Base-by-base conservation (phyloP, 1,140 invertebrate species). In the Sinella curviseta region DNA sequence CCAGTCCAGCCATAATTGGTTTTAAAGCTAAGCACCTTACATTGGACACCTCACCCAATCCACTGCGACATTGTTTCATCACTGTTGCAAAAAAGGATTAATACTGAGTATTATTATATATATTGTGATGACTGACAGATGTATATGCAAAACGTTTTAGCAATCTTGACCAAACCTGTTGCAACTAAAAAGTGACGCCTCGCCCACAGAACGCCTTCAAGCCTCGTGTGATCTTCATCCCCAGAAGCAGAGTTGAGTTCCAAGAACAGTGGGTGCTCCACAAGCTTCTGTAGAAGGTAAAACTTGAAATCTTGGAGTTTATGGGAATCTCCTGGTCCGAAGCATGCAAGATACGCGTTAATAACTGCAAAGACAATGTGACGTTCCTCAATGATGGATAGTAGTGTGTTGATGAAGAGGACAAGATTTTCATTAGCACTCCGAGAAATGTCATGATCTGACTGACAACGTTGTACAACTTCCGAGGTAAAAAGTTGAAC, bases 281-380 rank as follows among this genome's bases (percentile, higher is more conserved):
- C 81, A 1, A 83, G 57, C 33, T 73, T 76, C 34, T 82, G 75
- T 17, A 83, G 77, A 17, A 83, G 36, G 26, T 36, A 33, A 60
- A 83, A 83, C 75, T 81, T 83, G 33, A 82, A 83, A 35, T 82
- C 81, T 78, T 83, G 83, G 0, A 83, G 78, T 77, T 83, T 83
- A 57, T 83, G 79, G n/a, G 81, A 82, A 57, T 83, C 83, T 26
- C 83, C 83, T 0, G 83, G 83, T 55, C 83, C 83, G 76, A 83
- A 83, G 77, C 83, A 83, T 14, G 83, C 80, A 3, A 83, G 79
- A 60, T 83, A 83, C 0, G 83, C 60, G 60, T 83, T 83, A 26
- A 83, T 78, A 14, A 78, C 79, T 33, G 83, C 77, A 80, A 82
- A 83, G 14, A 83, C 83, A 36, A 82, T 74, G 31, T 82, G 81